phyloP scores from a whole-genome alignment of 2,113 vertebrate species.

The Rutilus rutilus region DNA sequence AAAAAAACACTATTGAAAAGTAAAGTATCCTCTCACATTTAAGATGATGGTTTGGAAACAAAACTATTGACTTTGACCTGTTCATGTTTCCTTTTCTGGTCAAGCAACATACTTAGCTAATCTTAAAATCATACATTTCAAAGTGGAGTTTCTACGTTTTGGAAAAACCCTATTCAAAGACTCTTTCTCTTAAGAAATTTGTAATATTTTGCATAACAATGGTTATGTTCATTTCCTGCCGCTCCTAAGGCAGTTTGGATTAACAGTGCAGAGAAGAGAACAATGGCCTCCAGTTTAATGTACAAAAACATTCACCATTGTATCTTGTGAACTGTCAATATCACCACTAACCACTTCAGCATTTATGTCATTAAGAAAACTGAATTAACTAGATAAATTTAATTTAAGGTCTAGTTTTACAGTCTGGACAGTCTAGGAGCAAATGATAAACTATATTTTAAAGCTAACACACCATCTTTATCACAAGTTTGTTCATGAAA shows the following conservation, averaged over 20 bases:
- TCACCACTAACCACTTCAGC: too few species aligned
- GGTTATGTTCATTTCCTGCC: not conserved
- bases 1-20: not conserved
- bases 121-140: not conserved
- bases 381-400: not conserved
- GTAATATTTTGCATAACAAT: not conserved
- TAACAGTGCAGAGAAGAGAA: slow-evolving; percentile 64
- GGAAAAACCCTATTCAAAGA: not conserved
- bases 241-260: not conserved
- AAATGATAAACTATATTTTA: not conserved
- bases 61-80: not conserved
- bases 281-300: slow-evolving; percentile 58
- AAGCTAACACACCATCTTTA: not conserved
- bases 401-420: not conserved
- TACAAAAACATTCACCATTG: too few species aligned
- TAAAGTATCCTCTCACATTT: slow-evolving; percentile 13
- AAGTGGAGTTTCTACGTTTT: not conserved
- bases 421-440: not conserved
- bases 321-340: too few species aligned
- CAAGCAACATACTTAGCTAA: not conserved
- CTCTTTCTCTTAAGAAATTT: not conserved
- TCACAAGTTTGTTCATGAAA: not conserved
- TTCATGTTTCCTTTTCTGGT: not conserved
- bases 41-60: not conserved
- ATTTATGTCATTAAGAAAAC: too few species aligned